phyloP scores from a whole-genome alignment of 2,888 invertebrate species.

The Rutpela maculata region DNA sequence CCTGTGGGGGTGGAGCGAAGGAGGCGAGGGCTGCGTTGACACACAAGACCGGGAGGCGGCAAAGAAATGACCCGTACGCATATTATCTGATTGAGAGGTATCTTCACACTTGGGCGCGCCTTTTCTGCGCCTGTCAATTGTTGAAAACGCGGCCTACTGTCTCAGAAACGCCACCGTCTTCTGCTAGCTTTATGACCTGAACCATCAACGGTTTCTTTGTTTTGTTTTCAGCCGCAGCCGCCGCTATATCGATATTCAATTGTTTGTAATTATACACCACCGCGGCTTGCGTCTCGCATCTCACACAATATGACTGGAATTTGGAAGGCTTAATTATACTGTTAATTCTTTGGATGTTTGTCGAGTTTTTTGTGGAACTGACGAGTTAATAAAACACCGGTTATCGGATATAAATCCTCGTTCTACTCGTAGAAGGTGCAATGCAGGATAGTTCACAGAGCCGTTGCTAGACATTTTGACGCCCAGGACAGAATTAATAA shows the following conservation, averaged over 20 bases:
- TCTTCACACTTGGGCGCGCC: slow-evolving; percentile 67
- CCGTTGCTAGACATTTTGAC: too few relatives aligned
- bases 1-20: slow-evolving; percentile 11
- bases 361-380: slow-evolving; percentile 11
- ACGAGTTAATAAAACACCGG: slow-evolving; percentile 7
- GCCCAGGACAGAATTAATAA: too few relatives aligned
- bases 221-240: slow-evolving; percentile 34
- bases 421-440: not conserved
- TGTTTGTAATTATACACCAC: slow-evolving; percentile 38
- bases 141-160: slow-evolving; percentile 63
- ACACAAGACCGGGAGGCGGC: slow-evolving; percentile 60
- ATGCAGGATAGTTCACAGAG: not conserved
- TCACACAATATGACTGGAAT: slow-evolving; percentile 21
- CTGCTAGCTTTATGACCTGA: slow-evolving; percentile 47
- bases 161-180: slow-evolving; percentile 50
- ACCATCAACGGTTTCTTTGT: slow-evolving; percentile 47
- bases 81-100: slow-evolving; percentile 68
- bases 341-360: slow-evolving; percentile 35
- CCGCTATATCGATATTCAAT: slow-evolving; percentile 35
- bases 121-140: slow-evolving; percentile 68
- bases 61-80: slow-evolving; percentile 67
- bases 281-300: slow-evolving; percentile 1
- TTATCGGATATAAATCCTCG: slow-evolving; percentile 27
- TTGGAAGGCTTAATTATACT: slow-evolving; percentile 27
- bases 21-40: slow-evolving; percentile 53